Conservation (phyloP, 1,140 invertebrate species). For the Solen grandis region DNA sequence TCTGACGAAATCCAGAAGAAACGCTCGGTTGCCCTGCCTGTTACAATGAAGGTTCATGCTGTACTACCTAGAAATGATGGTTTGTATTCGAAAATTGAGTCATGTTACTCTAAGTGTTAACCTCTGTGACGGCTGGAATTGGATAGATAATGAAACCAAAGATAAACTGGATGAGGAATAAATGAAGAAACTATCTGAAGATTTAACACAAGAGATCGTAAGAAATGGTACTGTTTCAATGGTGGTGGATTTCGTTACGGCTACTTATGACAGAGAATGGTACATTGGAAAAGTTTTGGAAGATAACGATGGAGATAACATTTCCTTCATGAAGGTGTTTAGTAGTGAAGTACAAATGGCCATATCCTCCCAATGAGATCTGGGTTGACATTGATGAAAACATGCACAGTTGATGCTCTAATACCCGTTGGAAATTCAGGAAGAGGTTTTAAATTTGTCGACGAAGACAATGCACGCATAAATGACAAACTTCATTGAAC, state of each 20-base stretch:
- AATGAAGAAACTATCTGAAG: too few relatives aligned
- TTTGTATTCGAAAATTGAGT: slow-evolving; percentile 1
- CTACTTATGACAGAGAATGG: neutral
- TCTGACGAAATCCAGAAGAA: neutral
- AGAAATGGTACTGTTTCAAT: too few relatives aligned
- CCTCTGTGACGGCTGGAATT: neutral
- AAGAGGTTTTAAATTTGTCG: slow-evolving; percentile 4
- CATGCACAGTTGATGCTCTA: slow-evolving; percentile 1
- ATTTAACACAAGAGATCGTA: too few relatives aligned
- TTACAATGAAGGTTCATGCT: slow-evolving; percentile 9
- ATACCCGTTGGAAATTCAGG: slow-evolving; percentile 15
- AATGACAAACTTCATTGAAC: too few relatives aligned
- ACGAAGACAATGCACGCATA: too few relatives aligned
- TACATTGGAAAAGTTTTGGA: neutral
- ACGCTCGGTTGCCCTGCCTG: neutral
- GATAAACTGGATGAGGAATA: too few relatives aligned
- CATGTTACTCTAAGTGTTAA: too few relatives aligned
- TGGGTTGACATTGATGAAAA: neutral
- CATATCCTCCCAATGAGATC: slow-evolving; percentile 14
- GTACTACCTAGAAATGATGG: slow-evolving; percentile 2
- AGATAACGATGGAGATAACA: neutral
- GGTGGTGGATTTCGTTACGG: too few relatives aligned
- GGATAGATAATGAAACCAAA: neutral
- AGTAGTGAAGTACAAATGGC: too few relatives aligned
- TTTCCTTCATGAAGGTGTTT: slow-evolving; percentile 3